These are phyloP conservation scores for Clunio marinus DNA, from an alignment of 2,888 invertebrate species.

Conservation along the genomic window DNA sequence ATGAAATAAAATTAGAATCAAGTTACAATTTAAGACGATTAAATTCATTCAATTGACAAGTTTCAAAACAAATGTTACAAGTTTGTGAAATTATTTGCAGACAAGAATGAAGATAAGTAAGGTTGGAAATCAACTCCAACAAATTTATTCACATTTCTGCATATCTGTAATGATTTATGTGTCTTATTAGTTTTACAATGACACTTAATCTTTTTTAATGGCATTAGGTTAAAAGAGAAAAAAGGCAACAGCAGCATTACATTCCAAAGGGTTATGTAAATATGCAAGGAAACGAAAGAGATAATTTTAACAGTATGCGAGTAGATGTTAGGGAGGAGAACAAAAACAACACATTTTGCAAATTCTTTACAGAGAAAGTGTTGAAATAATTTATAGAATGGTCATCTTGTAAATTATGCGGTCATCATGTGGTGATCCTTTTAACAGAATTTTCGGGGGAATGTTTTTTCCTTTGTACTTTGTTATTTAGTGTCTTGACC, in stretches of 20 bases:
- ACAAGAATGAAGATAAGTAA: no score
- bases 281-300: not conserved
- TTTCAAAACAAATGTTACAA: no score
- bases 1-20: no score
- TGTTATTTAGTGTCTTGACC: no score
- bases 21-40: no score
- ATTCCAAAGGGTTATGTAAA: slow-evolving; percentile 14
- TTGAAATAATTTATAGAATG: slow-evolving; percentile 18
- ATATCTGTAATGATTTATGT: slow-evolving; percentile 24
- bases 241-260: not conserved
- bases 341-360: slow-evolving; percentile 3
- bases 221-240: not conserved
- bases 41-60: no score
- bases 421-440: slow-evolving; percentile 1
- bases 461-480: not conserved
- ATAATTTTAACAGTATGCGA: slow-evolving; percentile 2
- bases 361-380: slow-evolving; percentile 6
- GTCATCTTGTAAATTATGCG: not conserved
- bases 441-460: not conserved
- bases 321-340: not conserved
- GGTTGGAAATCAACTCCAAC: no score
- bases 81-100: no score
- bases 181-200: slow-evolving; percentile 19
- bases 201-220: slow-evolving; percentile 24
- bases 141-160: no score